Evolutionary conservation across 2,888 invertebrate species (phyloP).

Genomic region (Geophilus truncorum): DNA sequence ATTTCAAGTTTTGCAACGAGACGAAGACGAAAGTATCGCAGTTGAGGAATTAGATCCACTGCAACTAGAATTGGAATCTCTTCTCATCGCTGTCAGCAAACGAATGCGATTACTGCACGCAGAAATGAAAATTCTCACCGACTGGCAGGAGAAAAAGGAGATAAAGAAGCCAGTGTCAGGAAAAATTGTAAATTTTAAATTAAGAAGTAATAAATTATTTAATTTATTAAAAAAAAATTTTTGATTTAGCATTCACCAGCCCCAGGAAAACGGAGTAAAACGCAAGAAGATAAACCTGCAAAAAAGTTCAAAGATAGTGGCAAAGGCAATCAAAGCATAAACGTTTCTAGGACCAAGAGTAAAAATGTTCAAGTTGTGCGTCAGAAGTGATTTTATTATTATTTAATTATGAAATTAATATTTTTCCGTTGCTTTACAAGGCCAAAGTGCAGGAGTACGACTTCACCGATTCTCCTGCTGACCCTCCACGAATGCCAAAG

Average conservation of each 20-base stretch:
- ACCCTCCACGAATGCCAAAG: constrained; percentile 58
- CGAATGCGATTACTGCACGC: constrained; percentile 66
- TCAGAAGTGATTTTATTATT: background rate
- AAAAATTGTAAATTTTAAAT: constrained; percentile 31
- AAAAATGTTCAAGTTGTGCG: constrained; percentile 41
- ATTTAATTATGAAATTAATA: background rate
- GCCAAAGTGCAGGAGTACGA: constrained; percentile 39
- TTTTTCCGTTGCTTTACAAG: background rate
- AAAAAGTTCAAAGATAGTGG: constrained; percentile 51
- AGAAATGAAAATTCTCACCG: constrained; percentile 42
- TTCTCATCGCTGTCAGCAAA: constrained; percentile 75
- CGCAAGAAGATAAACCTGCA: constrained; percentile 55
- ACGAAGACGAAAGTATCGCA: constrained; percentile 68
- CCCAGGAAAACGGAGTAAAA: constrained; percentile 55
- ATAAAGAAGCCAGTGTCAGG: constrained; percentile 34
- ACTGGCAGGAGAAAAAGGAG: constrained; percentile 38
- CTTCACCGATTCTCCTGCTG: constrained; percentile 37
- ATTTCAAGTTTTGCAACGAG: constrained; percentile 45
- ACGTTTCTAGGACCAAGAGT: constrained; percentile 44
- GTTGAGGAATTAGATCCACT: constrained; percentile 84
- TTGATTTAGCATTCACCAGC: constrained; percentile 39
- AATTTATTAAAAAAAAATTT: background rate
- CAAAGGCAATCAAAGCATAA: constrained; percentile 40
- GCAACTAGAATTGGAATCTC: constrained; percentile 78
- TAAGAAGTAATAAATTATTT: background rate